These are phyloP conservation scores for Chelidonichthys spinosus DNA, from an alignment of 2,797 vertebrate species.

Conservation along the genomic window DNA sequence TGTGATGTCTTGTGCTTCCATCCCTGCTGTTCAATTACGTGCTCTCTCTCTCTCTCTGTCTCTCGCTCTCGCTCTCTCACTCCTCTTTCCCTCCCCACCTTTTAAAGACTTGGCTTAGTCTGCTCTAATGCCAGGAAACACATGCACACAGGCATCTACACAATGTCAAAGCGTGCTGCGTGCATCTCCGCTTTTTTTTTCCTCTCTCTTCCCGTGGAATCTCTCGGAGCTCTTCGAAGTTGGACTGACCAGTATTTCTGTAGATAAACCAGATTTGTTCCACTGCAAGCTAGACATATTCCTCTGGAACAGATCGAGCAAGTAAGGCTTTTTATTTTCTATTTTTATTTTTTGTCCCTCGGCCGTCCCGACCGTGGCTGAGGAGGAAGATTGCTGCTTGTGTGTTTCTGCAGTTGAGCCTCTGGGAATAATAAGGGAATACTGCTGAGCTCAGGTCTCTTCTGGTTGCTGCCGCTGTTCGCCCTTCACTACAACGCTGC, in stretches of 20 bases:
- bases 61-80: conserved; percentile 24
- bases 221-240: conserved; percentile 50
- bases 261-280: conserved; percentile 58
- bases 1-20: conserved; percentile 19
- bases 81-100: conserved; percentile 53
- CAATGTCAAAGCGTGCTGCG: conserved; percentile 52
- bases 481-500: conserved; percentile 45
- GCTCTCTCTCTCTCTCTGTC: conserved; percentile 2
- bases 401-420: conserved; percentile 70
- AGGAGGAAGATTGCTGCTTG: conserved; percentile 70
- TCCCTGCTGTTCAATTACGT: neutral
- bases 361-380: conserved; percentile 44
- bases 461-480: conserved; percentile 45
- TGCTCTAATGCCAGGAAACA: conserved; percentile 70
- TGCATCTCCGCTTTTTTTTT: conserved; percentile 43
- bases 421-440: conserved; percentile 75
- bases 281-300: conserved; percentile 47
- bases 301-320: conserved; percentile 48
- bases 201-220: conserved; percentile 27
- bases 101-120: conserved; percentile 74
- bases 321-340: conserved; percentile 43
- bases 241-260: conserved; percentile 53
- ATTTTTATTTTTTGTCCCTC: neutral
- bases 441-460: conserved; percentile 79
- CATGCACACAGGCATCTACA: conserved; percentile 61